Conservation (phyloP, 2,888 invertebrate genomes). For the Drosophila kambysellisi region DNA sequence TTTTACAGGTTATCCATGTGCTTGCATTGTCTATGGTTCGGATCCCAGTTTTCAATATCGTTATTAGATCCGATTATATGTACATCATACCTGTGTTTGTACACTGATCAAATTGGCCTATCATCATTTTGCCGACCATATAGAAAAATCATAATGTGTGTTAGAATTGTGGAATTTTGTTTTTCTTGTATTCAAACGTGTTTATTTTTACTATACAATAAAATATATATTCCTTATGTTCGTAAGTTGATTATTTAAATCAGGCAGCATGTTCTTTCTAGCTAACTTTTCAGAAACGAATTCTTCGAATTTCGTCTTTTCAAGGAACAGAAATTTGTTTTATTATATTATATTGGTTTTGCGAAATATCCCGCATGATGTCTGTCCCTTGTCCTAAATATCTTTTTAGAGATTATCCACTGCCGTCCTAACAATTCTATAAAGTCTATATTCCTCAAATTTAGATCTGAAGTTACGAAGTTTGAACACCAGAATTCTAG, state of each 20-base stretch:
- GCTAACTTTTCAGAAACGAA: neutral
- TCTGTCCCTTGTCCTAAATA: neutral
- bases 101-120: conserved; percentile 26
- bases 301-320: neutral
- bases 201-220: conserved; percentile 23
- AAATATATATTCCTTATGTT: conserved; percentile 22
- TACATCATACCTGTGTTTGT: conserved; percentile 28
- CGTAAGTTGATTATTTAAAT: neutral
- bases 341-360: neutral
- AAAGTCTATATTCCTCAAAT: neutral
- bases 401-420: neutral
- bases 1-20: conserved; percentile 84
- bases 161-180: conserved; percentile 33
- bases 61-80: conserved; percentile 67
- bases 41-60: conserved; percentile 83
- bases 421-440: neutral
- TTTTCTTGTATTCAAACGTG: conserved; percentile 17
- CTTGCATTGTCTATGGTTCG: conserved; percentile 83
- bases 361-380: no score
- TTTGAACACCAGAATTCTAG: no score
- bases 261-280: neutral
- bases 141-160: conserved; percentile 3
- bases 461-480: neutral
- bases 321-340: neutral
- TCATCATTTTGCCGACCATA: conserved; percentile 31